phyloP scores from a whole-genome alignment of 2,113 vertebrate species.

The Phrynosoma blainvillii region DNA sequence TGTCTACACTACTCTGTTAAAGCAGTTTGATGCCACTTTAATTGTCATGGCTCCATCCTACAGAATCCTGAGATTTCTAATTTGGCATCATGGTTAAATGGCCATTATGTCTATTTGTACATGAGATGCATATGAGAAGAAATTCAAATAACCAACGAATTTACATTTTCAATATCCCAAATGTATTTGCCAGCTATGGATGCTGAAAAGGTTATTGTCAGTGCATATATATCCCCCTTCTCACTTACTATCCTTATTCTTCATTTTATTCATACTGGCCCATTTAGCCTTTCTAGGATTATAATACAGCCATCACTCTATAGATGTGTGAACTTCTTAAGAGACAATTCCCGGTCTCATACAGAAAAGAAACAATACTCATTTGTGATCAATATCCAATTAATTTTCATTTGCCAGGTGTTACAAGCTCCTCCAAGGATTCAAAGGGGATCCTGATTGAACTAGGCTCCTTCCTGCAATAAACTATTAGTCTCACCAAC shows the following conservation, averaged over 20 bases:
- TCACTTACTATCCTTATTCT: neutral
- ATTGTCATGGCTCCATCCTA: too few relatives aligned
- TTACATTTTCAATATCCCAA: neutral
- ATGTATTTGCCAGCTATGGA: neutral
- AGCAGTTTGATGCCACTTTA: too few relatives aligned
- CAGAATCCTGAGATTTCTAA: too few relatives aligned
- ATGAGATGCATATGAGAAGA: neutral
- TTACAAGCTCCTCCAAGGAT: neutral
- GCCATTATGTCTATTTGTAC: too few relatives aligned
- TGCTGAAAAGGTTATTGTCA: neutral
- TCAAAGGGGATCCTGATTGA: neutral
- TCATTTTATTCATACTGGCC: neutral
- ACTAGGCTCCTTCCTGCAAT: neutral
- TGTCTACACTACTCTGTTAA: too few relatives aligned
- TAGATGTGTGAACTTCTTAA: neutral
- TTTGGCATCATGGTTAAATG: too few relatives aligned
- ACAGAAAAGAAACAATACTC: slow-evolving; percentile 4
- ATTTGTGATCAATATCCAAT: slow-evolving; percentile 2
- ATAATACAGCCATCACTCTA: neutral
- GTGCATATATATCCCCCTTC: neutral
- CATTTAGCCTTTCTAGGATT: neutral
- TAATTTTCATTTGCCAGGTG: slow-evolving; percentile 6
- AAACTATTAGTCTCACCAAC: neutral
- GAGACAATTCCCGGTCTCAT: neutral
- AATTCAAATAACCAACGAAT: neutral